phyloP scores from a whole-genome alignment of 1,140 invertebrate species.

The Pygmarrhopalites habei region DNA sequence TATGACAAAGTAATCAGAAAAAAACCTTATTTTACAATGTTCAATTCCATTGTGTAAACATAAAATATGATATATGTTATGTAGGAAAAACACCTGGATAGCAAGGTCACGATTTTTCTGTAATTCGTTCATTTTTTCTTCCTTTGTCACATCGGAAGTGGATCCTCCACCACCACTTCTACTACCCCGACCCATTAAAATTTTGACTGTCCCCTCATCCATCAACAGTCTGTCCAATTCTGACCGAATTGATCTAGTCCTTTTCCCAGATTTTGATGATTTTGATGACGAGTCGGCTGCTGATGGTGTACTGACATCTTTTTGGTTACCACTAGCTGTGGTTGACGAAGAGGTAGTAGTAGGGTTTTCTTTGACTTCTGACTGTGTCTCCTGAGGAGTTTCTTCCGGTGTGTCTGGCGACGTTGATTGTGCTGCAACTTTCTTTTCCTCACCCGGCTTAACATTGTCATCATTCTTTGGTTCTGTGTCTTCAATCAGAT shows the following conservation, averaged over 20 bases:
- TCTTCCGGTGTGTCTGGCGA: background rate
- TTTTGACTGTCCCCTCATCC: conserved; percentile 11
- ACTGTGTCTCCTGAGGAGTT: background rate
- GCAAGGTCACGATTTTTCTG: conserved; percentile 4
- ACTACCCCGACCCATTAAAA: background rate
- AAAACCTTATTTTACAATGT: no score
- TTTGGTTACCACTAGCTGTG: no score
- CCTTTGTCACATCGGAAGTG: background rate
- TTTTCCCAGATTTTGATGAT: background rate
- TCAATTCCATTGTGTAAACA: no score
- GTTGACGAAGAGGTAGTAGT: no score
- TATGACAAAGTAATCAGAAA: no score
- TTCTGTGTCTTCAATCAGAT: no score
- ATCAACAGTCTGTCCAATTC: conserved; percentile 1
- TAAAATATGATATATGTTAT: no score
- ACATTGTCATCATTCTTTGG: no score
- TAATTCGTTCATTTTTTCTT: conserved; percentile 1
- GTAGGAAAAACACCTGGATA: no score
- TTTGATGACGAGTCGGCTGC: background rate
- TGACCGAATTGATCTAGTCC: background rate
- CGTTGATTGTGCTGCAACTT: no score
- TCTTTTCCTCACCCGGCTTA: no score
- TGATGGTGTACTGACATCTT: background rate
- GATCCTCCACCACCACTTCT: background rate
- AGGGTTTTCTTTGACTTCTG: no score